Evolutionary conservation across 1,140 invertebrate genomes (phyloP).

Genomic region (Sitobion miscanthi): DNA sequence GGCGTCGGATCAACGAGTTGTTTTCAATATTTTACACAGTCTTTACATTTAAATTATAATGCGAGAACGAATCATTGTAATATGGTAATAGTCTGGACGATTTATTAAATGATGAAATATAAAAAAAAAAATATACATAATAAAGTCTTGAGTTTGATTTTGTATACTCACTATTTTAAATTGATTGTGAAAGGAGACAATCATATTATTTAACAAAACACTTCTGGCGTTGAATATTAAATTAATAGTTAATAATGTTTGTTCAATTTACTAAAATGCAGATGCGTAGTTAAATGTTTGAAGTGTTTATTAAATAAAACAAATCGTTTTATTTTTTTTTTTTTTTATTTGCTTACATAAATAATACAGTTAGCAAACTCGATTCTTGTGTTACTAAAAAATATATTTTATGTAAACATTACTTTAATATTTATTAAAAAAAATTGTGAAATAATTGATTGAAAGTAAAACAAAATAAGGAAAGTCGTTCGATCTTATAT

Average conservation of each 20-base stretch:
- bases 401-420: too few relatives aligned
- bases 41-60: background rate
- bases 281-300: background rate
- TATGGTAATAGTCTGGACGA: background rate
- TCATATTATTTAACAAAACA: background rate
- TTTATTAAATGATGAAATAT: background rate
- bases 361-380: background rate
- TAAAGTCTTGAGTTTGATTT: background rate
- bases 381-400: background rate
- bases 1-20: background rate
- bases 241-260: background rate
- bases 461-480: too few relatives aligned
- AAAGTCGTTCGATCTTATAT: too few relatives aligned
- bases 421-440: too few relatives aligned
- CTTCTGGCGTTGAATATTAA: background rate
- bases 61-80: too few relatives aligned
- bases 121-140: background rate
- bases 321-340: background rate
- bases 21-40: background rate
- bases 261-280: background rate
- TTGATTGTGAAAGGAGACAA: background rate
- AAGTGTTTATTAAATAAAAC: background rate
- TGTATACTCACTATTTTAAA: background rate
- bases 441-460: too few relatives aligned
- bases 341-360: background rate